Conservation (phyloP, 2,113 vertebrate species). For the Castor canadensis region DNA sequence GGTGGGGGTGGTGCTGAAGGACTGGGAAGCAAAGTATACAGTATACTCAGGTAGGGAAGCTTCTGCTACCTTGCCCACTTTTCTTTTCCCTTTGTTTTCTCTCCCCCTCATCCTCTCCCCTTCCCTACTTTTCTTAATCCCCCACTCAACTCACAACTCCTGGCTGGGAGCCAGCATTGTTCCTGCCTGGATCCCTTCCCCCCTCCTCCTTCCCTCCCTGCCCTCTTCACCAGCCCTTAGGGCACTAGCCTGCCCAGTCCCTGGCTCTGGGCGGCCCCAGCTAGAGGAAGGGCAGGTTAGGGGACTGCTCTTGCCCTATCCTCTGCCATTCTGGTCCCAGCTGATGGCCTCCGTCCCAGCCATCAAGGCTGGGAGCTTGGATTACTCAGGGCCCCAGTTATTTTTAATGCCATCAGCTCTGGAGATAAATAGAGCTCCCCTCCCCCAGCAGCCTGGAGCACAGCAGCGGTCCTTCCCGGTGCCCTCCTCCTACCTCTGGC, state of each 20-base stretch:
- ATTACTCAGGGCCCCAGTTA: constrained; percentile 53
- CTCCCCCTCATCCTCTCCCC: background rate
- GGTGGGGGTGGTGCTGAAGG: background rate
- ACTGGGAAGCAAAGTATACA: background rate
- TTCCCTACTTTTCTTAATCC: background rate
- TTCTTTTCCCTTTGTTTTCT: background rate
- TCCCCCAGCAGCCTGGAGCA: background rate
- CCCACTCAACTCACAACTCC: background rate
- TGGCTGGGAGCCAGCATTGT: constrained; percentile 73
- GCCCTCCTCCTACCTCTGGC: background rate
- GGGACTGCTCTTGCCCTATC: background rate
- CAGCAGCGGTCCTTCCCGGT: background rate
- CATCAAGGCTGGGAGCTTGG: constrained; percentile 27
- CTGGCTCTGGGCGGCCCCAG: background rate
- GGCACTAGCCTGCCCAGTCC: background rate
- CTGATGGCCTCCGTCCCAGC: background rate
- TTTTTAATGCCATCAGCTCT: constrained; percentile 58
- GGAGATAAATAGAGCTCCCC: constrained; percentile 60
- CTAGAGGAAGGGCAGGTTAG: background rate
- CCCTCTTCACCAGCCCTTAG: background rate
- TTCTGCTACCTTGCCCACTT: background rate
- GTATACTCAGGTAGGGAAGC: background rate
- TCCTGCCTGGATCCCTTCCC: background rate
- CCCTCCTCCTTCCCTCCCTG: constrained; percentile 3
- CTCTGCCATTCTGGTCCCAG: background rate